Conservation (phyloP, 2,113 vertebrate genomes). For the Sterrhoptilus dennistouni region DNA sequence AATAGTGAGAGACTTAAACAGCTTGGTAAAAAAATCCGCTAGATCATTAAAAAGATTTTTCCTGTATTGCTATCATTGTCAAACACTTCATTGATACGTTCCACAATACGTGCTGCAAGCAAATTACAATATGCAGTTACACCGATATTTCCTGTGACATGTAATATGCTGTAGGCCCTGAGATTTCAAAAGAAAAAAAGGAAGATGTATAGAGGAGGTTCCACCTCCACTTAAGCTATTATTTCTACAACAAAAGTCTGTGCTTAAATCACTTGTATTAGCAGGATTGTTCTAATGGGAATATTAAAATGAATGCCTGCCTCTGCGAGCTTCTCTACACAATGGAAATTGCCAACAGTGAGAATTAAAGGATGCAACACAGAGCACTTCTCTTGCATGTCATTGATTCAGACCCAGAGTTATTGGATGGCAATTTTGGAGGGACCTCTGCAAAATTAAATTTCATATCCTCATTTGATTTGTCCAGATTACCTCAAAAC, state of each 20-base stretch:
- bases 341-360: background rate
- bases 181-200: constrained; percentile 48
- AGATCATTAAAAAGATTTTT: constrained; percentile 44
- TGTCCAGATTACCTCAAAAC: background rate
- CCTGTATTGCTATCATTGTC: constrained; percentile 37
- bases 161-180: constrained; percentile 9
- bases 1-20: constrained; percentile 8
- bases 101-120: background rate
- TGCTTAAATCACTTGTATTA: constrained; percentile 43
- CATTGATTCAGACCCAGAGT: background rate
- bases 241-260: constrained; percentile 63
- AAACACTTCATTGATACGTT: constrained; percentile 37
- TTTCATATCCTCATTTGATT: background rate
- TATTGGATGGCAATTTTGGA: background rate
- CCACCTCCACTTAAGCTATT: constrained; percentile 65
- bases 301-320: constrained; percentile 40
- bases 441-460: background rate
- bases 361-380: background rate
- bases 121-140: constrained; percentile 67
- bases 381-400: background rate
- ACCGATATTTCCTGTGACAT: constrained; percentile 26
- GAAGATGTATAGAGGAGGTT: constrained; percentile 41
- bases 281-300: constrained; percentile 61
- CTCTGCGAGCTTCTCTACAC: background rate
- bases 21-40: constrained; percentile 1